A percentile compares a stretch with the other conserved stretches of the same genome.
Evolutionary conservation across 2,888 invertebrate genomes (phyloP).

Genomic region (Autographa gamma): DNA sequence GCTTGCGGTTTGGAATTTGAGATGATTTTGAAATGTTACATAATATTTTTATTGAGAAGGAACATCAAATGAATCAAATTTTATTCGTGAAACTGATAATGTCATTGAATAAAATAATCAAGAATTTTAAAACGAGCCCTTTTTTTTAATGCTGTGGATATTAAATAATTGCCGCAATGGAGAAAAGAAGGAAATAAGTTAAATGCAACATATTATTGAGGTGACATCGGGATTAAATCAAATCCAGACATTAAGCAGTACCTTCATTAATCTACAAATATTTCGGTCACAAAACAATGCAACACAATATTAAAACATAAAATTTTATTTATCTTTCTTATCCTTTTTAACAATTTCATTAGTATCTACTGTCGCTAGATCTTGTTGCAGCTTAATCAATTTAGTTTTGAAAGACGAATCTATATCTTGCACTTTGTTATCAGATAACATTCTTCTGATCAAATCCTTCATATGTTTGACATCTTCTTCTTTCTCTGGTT

Average conservation of each 20-base stretch:
- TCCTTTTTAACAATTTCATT: slow-evolving; percentile 60
- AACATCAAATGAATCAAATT: too few species aligned
- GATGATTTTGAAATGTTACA: background rate
- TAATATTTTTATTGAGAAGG: too few species aligned
- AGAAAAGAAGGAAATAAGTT: too few species aligned
- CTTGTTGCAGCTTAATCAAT: slow-evolving; percentile 64
- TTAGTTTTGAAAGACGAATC: slow-evolving; percentile 70
- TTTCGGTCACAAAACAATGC: background rate
- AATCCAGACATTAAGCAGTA: too few species aligned
- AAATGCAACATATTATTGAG: too few species aligned
- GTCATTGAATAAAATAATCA: too few species aligned
- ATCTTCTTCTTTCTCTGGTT: slow-evolving; percentile 48
- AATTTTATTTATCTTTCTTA: slow-evolving; percentile 49
- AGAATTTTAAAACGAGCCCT: too few species aligned
- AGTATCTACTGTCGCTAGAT: slow-evolving; percentile 62
- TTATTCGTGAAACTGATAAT: too few species aligned
- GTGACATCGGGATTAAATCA: too few species aligned
- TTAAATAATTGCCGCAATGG: too few species aligned
- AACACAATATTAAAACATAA: background rate
- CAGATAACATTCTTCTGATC: slow-evolving; percentile 72
- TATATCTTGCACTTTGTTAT: slow-evolving; percentile 61
- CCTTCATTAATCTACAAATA: background rate
- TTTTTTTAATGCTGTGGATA: too few species aligned
- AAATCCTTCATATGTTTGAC: slow-evolving; percentile 69
- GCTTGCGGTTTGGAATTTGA: background rate